These are phyloP conservation scores for Actias luna DNA, from an alignment of 2,888 invertebrate genomes.

Conservation along the genomic window DNA sequence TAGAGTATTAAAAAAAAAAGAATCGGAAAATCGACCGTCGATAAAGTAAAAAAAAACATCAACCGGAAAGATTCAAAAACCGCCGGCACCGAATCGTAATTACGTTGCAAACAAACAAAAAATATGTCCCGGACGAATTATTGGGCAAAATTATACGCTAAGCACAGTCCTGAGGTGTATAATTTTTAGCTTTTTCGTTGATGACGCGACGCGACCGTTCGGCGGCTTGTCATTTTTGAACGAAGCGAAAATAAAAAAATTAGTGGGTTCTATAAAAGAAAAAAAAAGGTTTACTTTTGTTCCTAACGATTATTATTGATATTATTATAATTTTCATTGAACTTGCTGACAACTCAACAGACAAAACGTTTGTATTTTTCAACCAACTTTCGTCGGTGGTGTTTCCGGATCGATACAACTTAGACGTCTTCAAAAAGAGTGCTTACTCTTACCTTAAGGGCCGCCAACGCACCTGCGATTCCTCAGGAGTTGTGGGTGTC, in stretches of 20 bases:
- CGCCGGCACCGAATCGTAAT: slow-evolving; percentile 44
- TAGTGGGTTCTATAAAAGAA: slow-evolving; percentile 26
- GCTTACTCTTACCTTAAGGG: too few species aligned
- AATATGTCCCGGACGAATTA: slow-evolving; percentile 56
- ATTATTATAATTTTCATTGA: background rate
- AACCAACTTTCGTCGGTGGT: too few species aligned
- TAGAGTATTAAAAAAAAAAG: slow-evolving; percentile 22
- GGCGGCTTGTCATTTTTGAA: slow-evolving; percentile 55
- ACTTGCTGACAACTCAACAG: background rate
- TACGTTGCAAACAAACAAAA: slow-evolving; percentile 48
- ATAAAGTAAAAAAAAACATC: slow-evolving; percentile 37
- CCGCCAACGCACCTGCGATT: too few species aligned
- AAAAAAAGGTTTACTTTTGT: slow-evolving; percentile 4
- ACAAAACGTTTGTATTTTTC: too few species aligned
- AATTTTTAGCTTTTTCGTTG: slow-evolving; percentile 43
- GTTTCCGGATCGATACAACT: too few species aligned
- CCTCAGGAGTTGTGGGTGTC: too few species aligned
- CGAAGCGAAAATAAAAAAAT: slow-evolving; percentile 31
- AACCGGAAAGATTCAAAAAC: slow-evolving; percentile 52
- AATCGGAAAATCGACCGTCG: slow-evolving; percentile 34
- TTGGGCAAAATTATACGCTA: slow-evolving; percentile 65
- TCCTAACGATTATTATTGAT: background rate
- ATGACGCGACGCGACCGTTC: slow-evolving; percentile 28
- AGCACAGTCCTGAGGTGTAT: slow-evolving; percentile 27
- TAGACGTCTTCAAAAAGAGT: too few species aligned